Base-by-base conservation (phyloP, 2,113 vertebrate species). In the Perca schrenkii region DNA sequence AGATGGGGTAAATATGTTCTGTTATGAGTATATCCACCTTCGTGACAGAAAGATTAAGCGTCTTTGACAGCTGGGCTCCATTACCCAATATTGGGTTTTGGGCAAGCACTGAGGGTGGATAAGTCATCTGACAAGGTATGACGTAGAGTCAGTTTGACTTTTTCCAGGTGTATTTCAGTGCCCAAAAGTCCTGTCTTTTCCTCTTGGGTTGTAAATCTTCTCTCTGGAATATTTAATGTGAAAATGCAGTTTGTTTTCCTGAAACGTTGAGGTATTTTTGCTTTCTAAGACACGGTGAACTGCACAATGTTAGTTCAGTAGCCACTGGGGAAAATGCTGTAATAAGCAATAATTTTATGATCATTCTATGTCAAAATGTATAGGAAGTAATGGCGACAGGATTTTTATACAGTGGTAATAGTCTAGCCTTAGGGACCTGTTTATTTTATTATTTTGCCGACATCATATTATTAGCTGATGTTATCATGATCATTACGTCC, bases 11-110 rank as follows among this genome's bases (percentile, higher is more conserved):
- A 92, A 93, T 86, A 90, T 91, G 88, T 70, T 87, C 88, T 86
- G 28, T 28, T 28, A 28, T 28, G 88, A 94, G 93, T 91, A 90
- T 86, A 93, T 94, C 85, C 73, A 49, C 64, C 34, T 74, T 83
- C 85, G 70, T 89, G 91, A 90, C 92, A 94, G 89, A 84, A 91
- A 92, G 89, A 95, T 94, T 85, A 91, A 94, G 79, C 76, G 82
- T 92, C 86, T 83, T 71, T 93, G 93, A 94, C 93, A 94, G 93
- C 87, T 16, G 70, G 86, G 82, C 89, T 89, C 87, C 91, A 93
- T 94, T 93, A 93, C 85, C 85, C 86, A 86, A 91, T 90, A 93
- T 93, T 93, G 92, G 86, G 86, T 93, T 92, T 89, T 88, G 86
- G 90, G 92, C 88, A 86, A 75, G 85, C 67, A 87, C 81, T 40